These are phyloP conservation scores for Trachemys scripta DNA, from an alignment of 2,113 vertebrate species.

Conservation along the genomic window DNA sequence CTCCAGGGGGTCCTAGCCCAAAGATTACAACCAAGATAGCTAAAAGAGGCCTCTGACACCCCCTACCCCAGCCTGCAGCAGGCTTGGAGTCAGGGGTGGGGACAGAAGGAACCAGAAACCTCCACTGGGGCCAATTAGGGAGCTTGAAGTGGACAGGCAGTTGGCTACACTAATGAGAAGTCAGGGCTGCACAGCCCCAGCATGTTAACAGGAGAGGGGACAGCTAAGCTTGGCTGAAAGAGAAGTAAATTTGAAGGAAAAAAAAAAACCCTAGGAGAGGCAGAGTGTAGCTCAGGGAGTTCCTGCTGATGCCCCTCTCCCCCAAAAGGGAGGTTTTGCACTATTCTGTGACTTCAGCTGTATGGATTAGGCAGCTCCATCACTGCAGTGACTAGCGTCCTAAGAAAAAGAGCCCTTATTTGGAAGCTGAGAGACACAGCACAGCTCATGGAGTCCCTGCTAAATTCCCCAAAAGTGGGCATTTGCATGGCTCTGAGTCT, in stretches of 20 bases:
- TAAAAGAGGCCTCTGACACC: background rate
- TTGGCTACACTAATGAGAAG: background rate
- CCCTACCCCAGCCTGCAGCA: background rate
- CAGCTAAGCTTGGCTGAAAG: background rate
- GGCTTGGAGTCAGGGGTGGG: background rate
- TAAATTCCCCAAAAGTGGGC: too few relatives aligned
- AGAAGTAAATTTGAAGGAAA: background rate
- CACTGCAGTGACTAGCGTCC: background rate
- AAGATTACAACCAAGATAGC: background rate
- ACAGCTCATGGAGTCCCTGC: too few relatives aligned
- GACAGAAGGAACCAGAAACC: background rate
- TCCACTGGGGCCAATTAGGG: background rate
- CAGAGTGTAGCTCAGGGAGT: background rate
- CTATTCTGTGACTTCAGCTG: background rate
- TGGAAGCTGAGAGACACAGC: too few relatives aligned
- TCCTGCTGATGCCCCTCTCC: background rate
- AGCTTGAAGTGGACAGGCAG: background rate
- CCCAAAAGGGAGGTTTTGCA: too few relatives aligned
- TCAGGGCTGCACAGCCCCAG: background rate
- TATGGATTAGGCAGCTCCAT: background rate
- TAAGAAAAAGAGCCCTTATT: background rate
- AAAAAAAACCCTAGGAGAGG: background rate
- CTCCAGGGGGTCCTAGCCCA: background rate
- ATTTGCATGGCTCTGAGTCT: too few relatives aligned
- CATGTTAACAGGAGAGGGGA: background rate